Conservation (phyloP, 2,888 invertebrate genomes). For the Neoscelio sp. region DNA sequence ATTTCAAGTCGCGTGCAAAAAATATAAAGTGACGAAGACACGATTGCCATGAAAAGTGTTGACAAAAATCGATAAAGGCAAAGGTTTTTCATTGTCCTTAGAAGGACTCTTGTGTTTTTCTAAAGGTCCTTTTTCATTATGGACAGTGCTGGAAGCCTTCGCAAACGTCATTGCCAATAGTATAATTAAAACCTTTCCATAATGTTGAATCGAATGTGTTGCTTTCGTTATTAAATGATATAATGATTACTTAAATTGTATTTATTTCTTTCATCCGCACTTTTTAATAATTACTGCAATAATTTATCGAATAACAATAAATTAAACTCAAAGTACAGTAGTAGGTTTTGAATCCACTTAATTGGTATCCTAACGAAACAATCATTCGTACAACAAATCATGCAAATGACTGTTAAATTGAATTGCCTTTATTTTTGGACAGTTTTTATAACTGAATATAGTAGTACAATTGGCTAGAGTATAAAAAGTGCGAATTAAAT, state of each 20-base stretch:
- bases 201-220: too few relatives aligned
- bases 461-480: too few relatives aligned
- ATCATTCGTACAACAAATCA: conserved; percentile 35
- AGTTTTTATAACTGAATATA: conserved; percentile 19
- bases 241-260: too few relatives aligned
- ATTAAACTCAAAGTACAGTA: neutral
- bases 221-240: too few relatives aligned
- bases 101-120: conserved; percentile 1
- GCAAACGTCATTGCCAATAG: too few relatives aligned
- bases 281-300: conserved; percentile 24
- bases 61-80: conserved; percentile 28
- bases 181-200: too few relatives aligned
- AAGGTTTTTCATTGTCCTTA: conserved; percentile 1
- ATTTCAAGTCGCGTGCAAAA: conserved; percentile 30
- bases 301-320: conserved; percentile 21
- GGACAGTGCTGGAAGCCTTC: too few relatives aligned
- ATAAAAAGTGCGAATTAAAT: too few relatives aligned
- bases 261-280: too few relatives aligned
- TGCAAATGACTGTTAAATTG: conserved; percentile 33
- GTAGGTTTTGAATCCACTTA: conserved; percentile 26
- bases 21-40: conserved; percentile 21
- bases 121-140: neutral
- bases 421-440: conserved; percentile 28
- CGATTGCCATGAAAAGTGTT: conserved; percentile 31
- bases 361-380: conserved; percentile 24